phyloP scores from a whole-genome alignment of 2,888 invertebrate species.

The Odiellus spinosus region DNA sequence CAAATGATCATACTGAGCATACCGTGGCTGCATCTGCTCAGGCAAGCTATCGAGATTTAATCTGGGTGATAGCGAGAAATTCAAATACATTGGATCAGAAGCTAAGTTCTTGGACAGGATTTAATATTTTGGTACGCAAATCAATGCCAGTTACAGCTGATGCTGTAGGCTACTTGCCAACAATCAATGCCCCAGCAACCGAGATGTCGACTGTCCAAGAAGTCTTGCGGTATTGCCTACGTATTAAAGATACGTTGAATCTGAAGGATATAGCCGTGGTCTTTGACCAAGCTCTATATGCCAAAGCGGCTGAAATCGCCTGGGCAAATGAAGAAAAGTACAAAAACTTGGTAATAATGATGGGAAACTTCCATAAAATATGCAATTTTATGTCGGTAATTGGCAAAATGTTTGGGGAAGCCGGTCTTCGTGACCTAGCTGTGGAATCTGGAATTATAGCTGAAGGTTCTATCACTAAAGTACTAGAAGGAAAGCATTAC shows the following conservation, averaged over 20 bases:
- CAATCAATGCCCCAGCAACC: background rate
- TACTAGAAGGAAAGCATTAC: constrained; percentile 10
- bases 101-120: constrained; percentile 13
- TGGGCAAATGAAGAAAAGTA: constrained; percentile 15
- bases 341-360: constrained; percentile 9
- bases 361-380: constrained; percentile 19
- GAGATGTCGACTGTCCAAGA: background rate
- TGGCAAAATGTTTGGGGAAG: constrained; percentile 19
- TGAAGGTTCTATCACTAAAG: constrained; percentile 16
- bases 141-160: constrained; percentile 5
- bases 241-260: background rate
- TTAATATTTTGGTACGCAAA: constrained; percentile 10
- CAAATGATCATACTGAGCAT: background rate
- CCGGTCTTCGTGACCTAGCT: constrained; percentile 16
- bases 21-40: background rate
- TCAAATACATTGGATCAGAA: constrained; percentile 8
- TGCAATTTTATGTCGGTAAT: constrained; percentile 18
- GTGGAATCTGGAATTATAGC: constrained; percentile 18
- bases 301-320: constrained; percentile 18
- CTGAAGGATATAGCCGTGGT: background rate
- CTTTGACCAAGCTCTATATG: constrained; percentile 17
- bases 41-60: background rate
- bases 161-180: constrained; percentile 10
- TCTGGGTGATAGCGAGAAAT: background rate
- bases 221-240: background rate